Conservation (phyloP, 2,113 vertebrate species). For the Tachycineta bicolor region DNA sequence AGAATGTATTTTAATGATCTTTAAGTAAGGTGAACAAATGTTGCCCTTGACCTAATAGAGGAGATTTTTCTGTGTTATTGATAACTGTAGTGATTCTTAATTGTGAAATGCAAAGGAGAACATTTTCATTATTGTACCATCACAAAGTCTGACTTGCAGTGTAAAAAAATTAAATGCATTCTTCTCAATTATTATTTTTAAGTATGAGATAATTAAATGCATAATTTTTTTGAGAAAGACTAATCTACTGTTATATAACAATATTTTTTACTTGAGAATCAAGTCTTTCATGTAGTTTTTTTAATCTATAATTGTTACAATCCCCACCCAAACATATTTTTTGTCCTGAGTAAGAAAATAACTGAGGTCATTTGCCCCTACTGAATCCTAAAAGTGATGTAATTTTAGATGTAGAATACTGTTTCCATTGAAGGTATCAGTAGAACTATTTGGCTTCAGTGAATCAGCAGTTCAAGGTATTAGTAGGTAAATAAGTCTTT, state of each 20-base stretch:
- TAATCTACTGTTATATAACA: not conserved
- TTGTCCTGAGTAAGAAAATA: not conserved
- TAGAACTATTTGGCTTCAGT: not conserved
- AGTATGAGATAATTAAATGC: not conserved
- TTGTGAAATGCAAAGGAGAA: slow-evolving; percentile 63
- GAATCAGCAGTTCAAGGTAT: not conserved
- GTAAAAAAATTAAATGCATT: slow-evolving; percentile 7
- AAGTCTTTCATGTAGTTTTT: not conserved
- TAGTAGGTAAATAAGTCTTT: not conserved
- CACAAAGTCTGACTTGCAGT: slow-evolving; percentile 56
- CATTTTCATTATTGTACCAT: slow-evolving; percentile 70
- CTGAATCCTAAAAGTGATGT: not conserved
- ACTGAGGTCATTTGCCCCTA: not conserved
- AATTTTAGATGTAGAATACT: not conserved
- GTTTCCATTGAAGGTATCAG: not conserved
- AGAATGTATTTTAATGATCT: slow-evolving; percentile 88
- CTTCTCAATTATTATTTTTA: not conserved
- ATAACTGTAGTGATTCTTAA: slow-evolving; percentile 73
- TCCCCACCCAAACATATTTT: not conserved
- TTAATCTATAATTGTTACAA: not conserved
- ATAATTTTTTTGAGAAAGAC: not conserved
- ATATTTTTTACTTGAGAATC: not conserved
- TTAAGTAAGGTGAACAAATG: slow-evolving; percentile 87
- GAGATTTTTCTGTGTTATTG: slow-evolving; percentile 75
- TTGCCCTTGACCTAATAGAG: slow-evolving; percentile 86